Base-by-base conservation (phyloP, 2,113 vertebrate genomes). In the Pluvianellus socialis region DNA sequence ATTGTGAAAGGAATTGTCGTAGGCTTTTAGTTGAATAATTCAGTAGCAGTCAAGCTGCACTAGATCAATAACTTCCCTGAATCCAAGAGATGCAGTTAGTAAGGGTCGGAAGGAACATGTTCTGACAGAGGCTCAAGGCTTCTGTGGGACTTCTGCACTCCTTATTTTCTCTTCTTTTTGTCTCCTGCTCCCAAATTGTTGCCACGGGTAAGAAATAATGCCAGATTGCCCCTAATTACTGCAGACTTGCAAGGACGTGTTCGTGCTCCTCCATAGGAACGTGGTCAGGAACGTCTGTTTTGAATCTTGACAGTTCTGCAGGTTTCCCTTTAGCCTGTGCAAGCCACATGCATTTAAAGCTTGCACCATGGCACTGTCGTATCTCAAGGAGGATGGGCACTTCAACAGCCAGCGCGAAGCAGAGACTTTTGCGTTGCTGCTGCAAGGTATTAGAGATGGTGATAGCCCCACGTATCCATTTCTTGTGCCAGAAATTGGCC, bases 21-120 rank as follows among this genome's bases (percentile, higher is more conserved):
- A 58, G 73, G 88, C 79, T 95, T 92, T 91, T 26, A 88, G 77
- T 2, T 94, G 92, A 95, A 80, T 90, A 86, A 93, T 92, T 90
- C 83, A 86, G 73, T 2, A 56, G 80, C 83, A 91, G 89, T 58
- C 83, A 65, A 26, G 77, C 92, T 86, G 88, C 73, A 3, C 65
- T 77, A 86, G 93, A 92, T 95, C 93, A 63, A 82, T 92, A 90
- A 77, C 71, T 83, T 58, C 61, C 79, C 74, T 12, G 3, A 59
- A 65, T 79, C 72, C 72, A 42, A 63, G 93, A 82, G 85, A 13
- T 66, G 53, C 61, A 63, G 62, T 44, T 63, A 26, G 5, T 38
- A 58, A 62, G 50, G 65, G 73, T 18, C 2, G 7, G 40, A 42
- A 66, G 73, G 68, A 80, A 22, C 44, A 4, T 4, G 10, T 77